A percentile compares a stretch with the other conserved stretches of the same genome.
Evolutionary conservation across 2,113 vertebrate species (phyloP).

Genomic region (Orthonyx spaldingii): DNA sequence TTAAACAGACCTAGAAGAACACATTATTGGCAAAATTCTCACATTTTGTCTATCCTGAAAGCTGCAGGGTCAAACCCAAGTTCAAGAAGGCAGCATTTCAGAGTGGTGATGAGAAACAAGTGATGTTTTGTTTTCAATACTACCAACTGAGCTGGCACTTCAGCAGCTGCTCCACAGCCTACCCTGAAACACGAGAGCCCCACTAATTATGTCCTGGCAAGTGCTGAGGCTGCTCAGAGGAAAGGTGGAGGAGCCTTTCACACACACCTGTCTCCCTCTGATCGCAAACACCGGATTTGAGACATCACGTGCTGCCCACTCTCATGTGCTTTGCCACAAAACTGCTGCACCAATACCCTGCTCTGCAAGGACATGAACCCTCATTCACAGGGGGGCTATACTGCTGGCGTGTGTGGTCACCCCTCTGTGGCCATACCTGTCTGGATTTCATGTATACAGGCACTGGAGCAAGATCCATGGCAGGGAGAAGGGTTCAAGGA

Average conservation of each 20-base stretch:
- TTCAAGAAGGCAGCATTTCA: conserved; percentile 3
- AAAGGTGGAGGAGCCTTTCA: conserved; percentile 22
- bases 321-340: not conserved
- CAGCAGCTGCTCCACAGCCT: conserved; percentile 41
- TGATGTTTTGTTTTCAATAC: not conserved
- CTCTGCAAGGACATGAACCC: not conserved
- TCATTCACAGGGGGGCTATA: fast-evolving
- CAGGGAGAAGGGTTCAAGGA: not conserved
- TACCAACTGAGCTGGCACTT: conserved; percentile 40
- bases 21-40: conserved; percentile 37
- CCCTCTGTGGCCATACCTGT: not conserved
- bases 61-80: not conserved
- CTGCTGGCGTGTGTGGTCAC: not conserved
- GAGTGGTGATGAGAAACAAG: conserved; percentile 36
- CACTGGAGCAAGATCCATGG: fast-evolving
- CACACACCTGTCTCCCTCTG: not conserved
- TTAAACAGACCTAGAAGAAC: conserved; percentile 31
- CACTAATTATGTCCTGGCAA: not conserved
- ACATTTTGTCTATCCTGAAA: conserved; percentile 23
- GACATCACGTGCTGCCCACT: not conserved
- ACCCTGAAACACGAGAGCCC: conserved; percentile 41
- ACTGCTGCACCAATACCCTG: not conserved
- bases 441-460: not conserved
- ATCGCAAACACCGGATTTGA: not conserved
- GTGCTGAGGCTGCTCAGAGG: not conserved